Base-by-base conservation (phyloP, 2,113 vertebrate species). In the Periophthalmus modestus region DNA sequence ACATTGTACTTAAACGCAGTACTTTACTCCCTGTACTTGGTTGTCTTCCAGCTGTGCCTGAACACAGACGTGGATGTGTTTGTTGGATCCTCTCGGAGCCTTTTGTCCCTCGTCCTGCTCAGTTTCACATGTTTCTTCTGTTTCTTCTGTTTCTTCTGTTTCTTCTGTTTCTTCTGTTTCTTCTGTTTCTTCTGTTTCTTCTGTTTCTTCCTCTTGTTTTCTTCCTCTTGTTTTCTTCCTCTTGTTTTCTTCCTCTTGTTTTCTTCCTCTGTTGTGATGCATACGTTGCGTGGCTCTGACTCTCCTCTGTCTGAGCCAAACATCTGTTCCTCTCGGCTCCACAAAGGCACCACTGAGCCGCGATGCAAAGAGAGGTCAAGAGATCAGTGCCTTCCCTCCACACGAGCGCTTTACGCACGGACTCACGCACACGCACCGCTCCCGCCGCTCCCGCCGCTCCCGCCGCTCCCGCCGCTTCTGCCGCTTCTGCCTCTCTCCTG, bases 331-430 rank as follows among this genome's bases (percentile, higher is more conserved):
- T 89, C 87, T 75, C 86, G 74, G 77, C 80, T 83, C 85, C 88
- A 91, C 90, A 92, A 92, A 89, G 83, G 89, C 82, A 73, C 85
- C 92, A 89, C 87, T 91, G 83, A 87, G 83, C 84, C 76, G 76
- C 67, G 87, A 90, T 91, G 92, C 89, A 88, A 90, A 91, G 80
- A 83, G 84, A 89, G 89, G 91, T 92, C 90, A 93, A 91, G 85
- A 94, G 91, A 92, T 92, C 91, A 92, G 77, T 88, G 85, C 80
- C 87, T 81, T 84, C 82, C 80, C 71, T 83, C 69, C 74, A 74
- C 48, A 19, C 76, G 70, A 69, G 46, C 71, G 66, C 76, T 69
- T 18, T 68, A 24, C 72, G n/a, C 73, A 67, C 59, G 19, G 24
- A 16, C 63, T 34, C 58, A 66, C 69, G n/a, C 75, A 19, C 34